Conservation (phyloP, 2,888 invertebrate species). For the Oasisia sp. region DNA sequence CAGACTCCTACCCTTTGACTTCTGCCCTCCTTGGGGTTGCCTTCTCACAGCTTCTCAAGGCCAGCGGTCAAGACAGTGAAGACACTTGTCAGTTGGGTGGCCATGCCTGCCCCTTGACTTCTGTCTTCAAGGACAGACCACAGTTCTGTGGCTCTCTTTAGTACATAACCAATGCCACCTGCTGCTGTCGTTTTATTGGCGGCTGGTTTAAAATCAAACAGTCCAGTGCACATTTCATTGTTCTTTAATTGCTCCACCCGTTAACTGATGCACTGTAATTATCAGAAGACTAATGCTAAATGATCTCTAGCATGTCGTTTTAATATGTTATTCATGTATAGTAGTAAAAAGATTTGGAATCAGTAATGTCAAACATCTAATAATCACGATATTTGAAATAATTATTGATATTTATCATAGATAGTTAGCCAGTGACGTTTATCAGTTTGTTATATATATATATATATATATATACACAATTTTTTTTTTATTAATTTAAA, state of each 20-base stretch:
- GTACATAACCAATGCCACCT: not conserved
- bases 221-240: not conserved
- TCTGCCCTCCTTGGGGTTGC: not conserved
- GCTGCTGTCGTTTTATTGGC: not conserved
- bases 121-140: not conserved
- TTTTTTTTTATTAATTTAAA: too few relatives aligned
- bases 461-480: not conserved
- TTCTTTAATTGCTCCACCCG: not conserved
- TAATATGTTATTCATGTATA: not conserved
- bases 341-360: not conserved
- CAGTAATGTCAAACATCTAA: not conserved
- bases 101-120: not conserved
- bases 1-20: not conserved
- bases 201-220: not conserved
- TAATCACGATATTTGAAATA: not conserved
- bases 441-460: too few relatives aligned
- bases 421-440: too few relatives aligned
- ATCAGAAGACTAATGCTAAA: not conserved
- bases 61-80: not conserved
- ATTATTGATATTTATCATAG: not conserved
- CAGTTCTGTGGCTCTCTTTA: not conserved
- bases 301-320: not conserved
- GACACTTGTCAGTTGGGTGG: not conserved
- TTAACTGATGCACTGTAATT: not conserved
- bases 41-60: not conserved